These are phyloP conservation scores for Drosophila lacicola DNA, from an alignment of 2,888 invertebrate species.

Conservation along the genomic window DNA sequence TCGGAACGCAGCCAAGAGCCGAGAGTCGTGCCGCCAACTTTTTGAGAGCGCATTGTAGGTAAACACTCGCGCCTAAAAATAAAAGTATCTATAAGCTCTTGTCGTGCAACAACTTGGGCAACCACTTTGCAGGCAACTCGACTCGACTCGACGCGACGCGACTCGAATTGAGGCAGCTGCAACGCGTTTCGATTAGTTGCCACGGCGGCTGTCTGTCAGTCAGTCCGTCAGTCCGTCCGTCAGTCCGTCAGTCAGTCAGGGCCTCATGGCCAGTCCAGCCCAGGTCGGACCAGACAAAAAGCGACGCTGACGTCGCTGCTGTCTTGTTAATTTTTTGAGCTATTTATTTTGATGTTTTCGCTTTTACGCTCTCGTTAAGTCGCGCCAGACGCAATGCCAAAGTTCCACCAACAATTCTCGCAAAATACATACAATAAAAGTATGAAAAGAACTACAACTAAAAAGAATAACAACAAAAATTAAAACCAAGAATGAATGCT, in stretches of 20 bases:
- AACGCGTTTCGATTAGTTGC: conserved; percentile 80
- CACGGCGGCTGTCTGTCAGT: conserved; percentile 65
- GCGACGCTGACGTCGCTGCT: conserved; percentile 55
- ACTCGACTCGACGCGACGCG: conserved; percentile 35
- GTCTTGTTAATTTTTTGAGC: conserved; percentile 82
- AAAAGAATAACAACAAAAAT: conserved; percentile 13
- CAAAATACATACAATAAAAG: conserved; percentile 36
- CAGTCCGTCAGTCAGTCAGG: conserved; percentile 44
- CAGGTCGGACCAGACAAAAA: conserved; percentile 50
- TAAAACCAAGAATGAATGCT: conserved; percentile 3
- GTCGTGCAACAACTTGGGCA: conserved; percentile 71
- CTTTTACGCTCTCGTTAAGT: conserved; percentile 82
- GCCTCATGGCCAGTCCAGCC: conserved; percentile 37
- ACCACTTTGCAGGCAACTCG: conserved; percentile 63
- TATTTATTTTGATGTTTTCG: conserved; percentile 81
- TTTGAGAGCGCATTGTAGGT: conserved; percentile 69
- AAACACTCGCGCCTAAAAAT: conserved; percentile 80
- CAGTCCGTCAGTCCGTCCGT: conserved; percentile 21
- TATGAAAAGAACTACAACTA: conserved; percentile 30
- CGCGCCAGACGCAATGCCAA: conserved; percentile 69
- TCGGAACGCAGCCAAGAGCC: conserved; percentile 62
- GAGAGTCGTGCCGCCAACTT: conserved; percentile 62
- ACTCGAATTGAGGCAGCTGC: conserved; percentile 66
- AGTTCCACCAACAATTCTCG: conserved; percentile 41
- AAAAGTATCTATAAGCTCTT: conserved; percentile 69